Conservation (phyloP, 2,113 vertebrate species). For the Petrocephalus microphthalmus region DNA sequence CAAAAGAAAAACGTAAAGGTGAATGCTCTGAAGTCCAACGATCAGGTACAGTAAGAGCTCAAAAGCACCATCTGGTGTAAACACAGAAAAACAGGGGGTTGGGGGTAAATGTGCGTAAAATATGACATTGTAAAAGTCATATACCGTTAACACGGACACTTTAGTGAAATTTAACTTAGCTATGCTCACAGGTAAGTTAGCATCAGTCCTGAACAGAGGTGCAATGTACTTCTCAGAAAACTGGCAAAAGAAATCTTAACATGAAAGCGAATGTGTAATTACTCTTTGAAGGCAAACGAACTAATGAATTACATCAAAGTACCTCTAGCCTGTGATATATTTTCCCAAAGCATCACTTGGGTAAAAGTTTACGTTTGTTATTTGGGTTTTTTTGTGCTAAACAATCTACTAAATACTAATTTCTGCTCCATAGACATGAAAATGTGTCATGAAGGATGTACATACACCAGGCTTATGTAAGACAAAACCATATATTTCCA, state of each 20-base stretch:
- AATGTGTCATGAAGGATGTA: not conserved
- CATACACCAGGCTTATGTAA: not conserved
- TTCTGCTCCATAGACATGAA: not conserved
- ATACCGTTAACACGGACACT: not conserved
- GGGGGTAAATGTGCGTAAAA: not conserved
- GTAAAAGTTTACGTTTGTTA: not conserved
- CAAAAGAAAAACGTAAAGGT: not conserved
- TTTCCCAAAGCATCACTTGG: not conserved
- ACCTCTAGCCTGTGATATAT: not conserved
- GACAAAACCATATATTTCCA: not conserved
- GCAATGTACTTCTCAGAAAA: too few species aligned
- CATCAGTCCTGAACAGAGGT: not conserved
- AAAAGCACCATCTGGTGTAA: conserved; percentile 1
- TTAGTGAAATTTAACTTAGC: not conserved
- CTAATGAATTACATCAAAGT: not conserved
- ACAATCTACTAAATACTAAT: not conserved
- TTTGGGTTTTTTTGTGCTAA: not conserved
- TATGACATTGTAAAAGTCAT: not conserved
- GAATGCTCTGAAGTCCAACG: not conserved
- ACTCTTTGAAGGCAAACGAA: not conserved
- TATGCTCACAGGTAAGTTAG: not conserved
- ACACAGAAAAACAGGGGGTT: not conserved
- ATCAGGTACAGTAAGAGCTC: not conserved
- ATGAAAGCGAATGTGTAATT: not conserved
- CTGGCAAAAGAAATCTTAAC: not conserved